Base-by-base conservation (phyloP, 2,113 vertebrate species). In the Neomonachus schauinslandi region DNA sequence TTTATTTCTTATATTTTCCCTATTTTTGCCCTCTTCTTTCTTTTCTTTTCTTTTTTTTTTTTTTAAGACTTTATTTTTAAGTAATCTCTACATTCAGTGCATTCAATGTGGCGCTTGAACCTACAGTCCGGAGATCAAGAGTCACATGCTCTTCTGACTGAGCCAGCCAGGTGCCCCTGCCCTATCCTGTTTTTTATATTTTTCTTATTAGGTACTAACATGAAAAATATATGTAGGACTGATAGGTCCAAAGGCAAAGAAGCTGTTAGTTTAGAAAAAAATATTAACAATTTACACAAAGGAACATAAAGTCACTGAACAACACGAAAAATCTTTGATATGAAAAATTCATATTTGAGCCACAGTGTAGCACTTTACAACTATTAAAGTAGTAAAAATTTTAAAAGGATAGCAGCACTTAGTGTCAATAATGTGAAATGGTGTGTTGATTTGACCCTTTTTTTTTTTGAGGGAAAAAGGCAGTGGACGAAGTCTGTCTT, bases 151-250 rank as follows among this genome's bases (percentile, higher is more conserved):
- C 42, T 76, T 49, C 72, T 7, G 14, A 31, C 72, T 76, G 42
- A 76, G 72, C 39, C 26, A 46, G 72, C 42, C 7, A 28, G 14
- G 42, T 42, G 36, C 24, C 24, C 39, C 24, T 67, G 59, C 26
- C 57, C 18, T 79, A 16, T 88, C 61, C 36, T 92, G 7, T 69
- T 19, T 53, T 83, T 69, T 61, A 33, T 57, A 31, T 65, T 95
- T 76, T 89, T 83, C 69, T 81, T 88, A 31, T 91, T 91, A 71
- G 49, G 39, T 82, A 82, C 33, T 84, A 91, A 53, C 71, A n/a
- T 81, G 51, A 94, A 88, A 95, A 82, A 39, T 59, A 42, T 26
- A 61, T 67, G 11, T 72, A 84, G 67, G 51, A 97, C 16, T 97
- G 59, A 82, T 36, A 59, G 7, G 53, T 94, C 63, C 3, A 82